Base-by-base conservation (phyloP, 2,888 invertebrate genomes). In the Prosopocoilus inquinatus region DNA sequence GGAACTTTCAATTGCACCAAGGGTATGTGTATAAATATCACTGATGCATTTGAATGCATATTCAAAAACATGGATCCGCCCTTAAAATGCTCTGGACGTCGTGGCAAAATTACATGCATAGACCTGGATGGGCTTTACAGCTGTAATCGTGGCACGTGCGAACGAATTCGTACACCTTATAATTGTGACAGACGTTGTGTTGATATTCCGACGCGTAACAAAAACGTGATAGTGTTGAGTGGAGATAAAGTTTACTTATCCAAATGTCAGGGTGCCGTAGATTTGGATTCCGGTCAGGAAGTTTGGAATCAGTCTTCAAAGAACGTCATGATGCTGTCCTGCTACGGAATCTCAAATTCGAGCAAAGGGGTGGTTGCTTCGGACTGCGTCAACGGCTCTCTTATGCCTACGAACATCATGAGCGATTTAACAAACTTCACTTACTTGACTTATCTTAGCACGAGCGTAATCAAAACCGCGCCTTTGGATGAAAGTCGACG, bases 241-340 rank as follows among this genome's bases (percentile, higher is more conserved):
- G 94, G 94, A 0, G 94, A 94, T 68, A 87, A 90, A 75, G 92
- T 93, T n/a, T 91, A 92, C 72, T 75, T 94, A 63, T 91, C 92
- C 38, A 88, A 89, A 71, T 94, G 94, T 78, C 86, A 89, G 65
- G 84, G 88, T 67, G 87, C 91, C 34, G 81, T 89, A 34, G 86
- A 89, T 71, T 81, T 85, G 55, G 83, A 86, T 52, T 85, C 84
- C 0, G 82, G 84, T 7, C 84, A 83, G 63, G 86, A 90, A 64
- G 84, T 92, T 33, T 92, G 92, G 92, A 89, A 87, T 67, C 91
- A 91, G 70, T 84, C 86, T 2, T 87, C 88, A 2, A 89, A 90
- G 63, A 90, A 91, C 75, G 87, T 92, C 7, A 82, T 92, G 60
- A 90, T 93, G 89, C 83, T 90, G 3, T 92, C 92, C 0, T 93